phyloP scores from a whole-genome alignment of 1,140 invertebrate genomes.

The Leptestheria dahalacensis region DNA sequence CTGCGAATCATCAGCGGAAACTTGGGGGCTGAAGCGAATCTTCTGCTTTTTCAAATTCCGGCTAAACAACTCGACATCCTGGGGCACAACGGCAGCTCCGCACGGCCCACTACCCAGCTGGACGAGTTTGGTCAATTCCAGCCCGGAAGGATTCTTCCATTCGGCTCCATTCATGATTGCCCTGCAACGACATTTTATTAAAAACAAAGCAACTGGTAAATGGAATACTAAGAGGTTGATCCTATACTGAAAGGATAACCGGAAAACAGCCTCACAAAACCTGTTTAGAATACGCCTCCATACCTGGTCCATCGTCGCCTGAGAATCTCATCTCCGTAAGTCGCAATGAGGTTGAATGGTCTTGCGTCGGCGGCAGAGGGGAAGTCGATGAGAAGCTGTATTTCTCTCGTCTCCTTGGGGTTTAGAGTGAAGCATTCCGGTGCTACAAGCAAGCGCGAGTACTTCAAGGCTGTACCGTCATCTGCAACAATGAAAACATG shows the following conservation, averaged over 20 bases:
- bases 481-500: no score
- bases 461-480: no score
- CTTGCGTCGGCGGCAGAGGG: background rate
- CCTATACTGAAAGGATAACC: background rate
- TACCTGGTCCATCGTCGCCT: background rate
- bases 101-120: background rate
- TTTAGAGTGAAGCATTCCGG: background rate
- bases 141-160: background rate
- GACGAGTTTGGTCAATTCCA: background rate
- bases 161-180: background rate
- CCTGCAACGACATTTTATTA: background rate
- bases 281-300: background rate
- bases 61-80: background rate
- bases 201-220: background rate
- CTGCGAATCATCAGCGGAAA: background rate
- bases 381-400: background rate
- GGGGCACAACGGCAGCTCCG: background rate
- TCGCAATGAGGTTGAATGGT: background rate
- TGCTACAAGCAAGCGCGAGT: background rate
- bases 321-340: background rate
- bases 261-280: background rate
- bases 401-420: background rate
- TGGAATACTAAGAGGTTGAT: background rate
- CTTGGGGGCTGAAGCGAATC: background rate
- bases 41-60: background rate